Percentiles rank a stretch among this genome's conserved stretches.
phyloP scores from a whole-genome alignment of 2,113 vertebrate genomes.

The Potamarius usumacintae region DNA sequence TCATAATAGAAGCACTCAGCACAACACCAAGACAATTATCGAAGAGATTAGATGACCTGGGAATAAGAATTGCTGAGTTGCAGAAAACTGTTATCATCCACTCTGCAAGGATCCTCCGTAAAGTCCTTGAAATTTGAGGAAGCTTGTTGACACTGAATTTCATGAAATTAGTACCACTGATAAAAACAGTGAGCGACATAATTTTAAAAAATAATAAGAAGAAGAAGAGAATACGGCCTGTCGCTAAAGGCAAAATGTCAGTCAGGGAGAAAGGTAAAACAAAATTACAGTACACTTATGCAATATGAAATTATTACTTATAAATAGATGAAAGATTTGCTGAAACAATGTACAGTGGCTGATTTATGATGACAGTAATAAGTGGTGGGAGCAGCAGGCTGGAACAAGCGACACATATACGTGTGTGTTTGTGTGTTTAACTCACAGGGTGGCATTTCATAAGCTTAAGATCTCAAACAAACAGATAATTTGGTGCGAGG shows the following conservation, averaged over 20 bases:
- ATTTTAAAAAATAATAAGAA: too few relatives aligned
- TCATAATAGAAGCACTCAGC: too few relatives aligned
- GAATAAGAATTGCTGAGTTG: too few relatives aligned
- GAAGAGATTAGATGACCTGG: too few relatives aligned
- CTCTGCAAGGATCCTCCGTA: too few relatives aligned
- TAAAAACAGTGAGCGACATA: too few relatives aligned
- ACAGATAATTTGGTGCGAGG: not conserved
- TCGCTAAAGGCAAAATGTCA: not conserved
- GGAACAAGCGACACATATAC: not conserved
- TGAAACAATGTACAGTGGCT: constrained; percentile 1
- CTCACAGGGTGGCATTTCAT: constrained; percentile 11
- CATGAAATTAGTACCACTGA: too few relatives aligned
- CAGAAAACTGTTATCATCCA: too few relatives aligned
- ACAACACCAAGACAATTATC: too few relatives aligned
- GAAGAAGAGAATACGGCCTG: not conserved
- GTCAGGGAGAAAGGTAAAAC: not conserved
- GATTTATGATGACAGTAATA: constrained; percentile 12
- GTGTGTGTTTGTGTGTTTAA: not conserved
- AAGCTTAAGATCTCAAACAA: not conserved
- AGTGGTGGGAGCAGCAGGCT: constrained; percentile 7
- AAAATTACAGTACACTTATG: not conserved
- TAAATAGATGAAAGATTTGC: constrained; percentile 5
- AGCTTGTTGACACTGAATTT: too few relatives aligned
- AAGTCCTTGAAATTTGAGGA: too few relatives aligned
- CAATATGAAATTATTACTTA: not conserved